A percentile compares a stretch with the other conserved stretches of the same genome.
phyloP scores from a whole-genome alignment of 2,797 vertebrate species.

The Malurus leucopterus region DNA sequence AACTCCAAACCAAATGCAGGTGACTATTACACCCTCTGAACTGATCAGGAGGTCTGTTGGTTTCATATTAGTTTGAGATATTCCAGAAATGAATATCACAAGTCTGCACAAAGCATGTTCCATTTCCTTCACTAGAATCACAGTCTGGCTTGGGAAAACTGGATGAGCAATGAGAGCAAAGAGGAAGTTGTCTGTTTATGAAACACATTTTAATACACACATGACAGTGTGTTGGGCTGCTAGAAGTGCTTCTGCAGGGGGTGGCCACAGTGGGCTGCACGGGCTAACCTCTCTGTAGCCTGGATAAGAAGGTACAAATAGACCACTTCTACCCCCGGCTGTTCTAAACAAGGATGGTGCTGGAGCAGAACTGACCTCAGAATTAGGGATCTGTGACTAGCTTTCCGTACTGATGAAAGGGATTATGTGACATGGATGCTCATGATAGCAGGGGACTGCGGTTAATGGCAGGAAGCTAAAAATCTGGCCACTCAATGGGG shows the following conservation, averaged over 20 bases:
- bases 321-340: conserved; percentile 24
- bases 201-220: background rate
- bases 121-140: background rate
- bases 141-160: background rate
- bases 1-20: background rate
- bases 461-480: background rate
- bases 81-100: background rate
- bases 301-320: conserved; percentile 8
- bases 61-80: background rate
- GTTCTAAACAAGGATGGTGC: background rate
- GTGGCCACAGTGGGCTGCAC: background rate
- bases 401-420: conserved; percentile 29
- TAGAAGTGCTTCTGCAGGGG: background rate
- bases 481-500: background rate
- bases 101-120: background rate
- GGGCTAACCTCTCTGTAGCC: background rate
- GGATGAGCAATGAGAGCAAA: background rate
- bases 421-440: conserved; percentile 44
- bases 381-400: background rate
- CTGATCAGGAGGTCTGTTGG: accelerated
- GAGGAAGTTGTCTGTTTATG: background rate
- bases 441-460: background rate
- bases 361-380: conserved; percentile 41
- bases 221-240: background rate
- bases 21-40: background rate